Conservation (phyloP, 2,888 invertebrate species). For the Philhelius pedissequus region DNA sequence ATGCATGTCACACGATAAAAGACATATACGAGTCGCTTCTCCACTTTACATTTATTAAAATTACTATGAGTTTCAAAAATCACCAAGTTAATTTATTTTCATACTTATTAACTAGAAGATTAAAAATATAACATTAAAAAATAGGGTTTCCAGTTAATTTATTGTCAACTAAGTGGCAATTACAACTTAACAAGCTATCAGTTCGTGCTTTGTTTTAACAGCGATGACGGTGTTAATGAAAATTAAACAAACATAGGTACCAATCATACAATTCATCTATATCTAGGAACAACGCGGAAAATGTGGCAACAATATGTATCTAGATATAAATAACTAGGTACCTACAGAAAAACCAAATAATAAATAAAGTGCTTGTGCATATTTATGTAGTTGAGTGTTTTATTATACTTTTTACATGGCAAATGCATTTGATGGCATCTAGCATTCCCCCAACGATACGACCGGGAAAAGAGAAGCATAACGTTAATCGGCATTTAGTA, state of each 20-base stretch:
- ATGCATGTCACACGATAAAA: too few species aligned
- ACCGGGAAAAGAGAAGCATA: not conserved
- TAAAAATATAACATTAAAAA: conserved; percentile 33
- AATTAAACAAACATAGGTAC: conserved; percentile 53
- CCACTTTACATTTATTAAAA: too few species aligned
- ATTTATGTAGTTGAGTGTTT: not conserved
- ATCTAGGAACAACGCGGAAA: conserved; percentile 6
- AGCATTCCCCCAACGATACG: not conserved
- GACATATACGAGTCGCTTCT: too few species aligned
- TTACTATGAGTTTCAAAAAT: too few species aligned
- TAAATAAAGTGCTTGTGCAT: not conserved
- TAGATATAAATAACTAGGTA: too few species aligned
- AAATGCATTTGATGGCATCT: conserved; percentile 23
- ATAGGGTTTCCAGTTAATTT: conserved; percentile 62
- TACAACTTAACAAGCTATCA: conserved; percentile 59
- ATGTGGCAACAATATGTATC: not conserved
- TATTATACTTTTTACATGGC: not conserved
- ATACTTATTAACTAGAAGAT: conserved; percentile 11
- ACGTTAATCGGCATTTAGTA: conserved; percentile 66
- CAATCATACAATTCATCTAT: conserved; percentile 44
- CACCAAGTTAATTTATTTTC: too few species aligned
- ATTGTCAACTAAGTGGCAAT: conserved; percentile 67
- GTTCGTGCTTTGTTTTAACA: conserved; percentile 41
- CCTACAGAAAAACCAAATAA: not conserved
- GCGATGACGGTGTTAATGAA: conserved; percentile 43